phyloP scores from a whole-genome alignment of 2,113 vertebrate species.

The Mirza zaza region DNA sequence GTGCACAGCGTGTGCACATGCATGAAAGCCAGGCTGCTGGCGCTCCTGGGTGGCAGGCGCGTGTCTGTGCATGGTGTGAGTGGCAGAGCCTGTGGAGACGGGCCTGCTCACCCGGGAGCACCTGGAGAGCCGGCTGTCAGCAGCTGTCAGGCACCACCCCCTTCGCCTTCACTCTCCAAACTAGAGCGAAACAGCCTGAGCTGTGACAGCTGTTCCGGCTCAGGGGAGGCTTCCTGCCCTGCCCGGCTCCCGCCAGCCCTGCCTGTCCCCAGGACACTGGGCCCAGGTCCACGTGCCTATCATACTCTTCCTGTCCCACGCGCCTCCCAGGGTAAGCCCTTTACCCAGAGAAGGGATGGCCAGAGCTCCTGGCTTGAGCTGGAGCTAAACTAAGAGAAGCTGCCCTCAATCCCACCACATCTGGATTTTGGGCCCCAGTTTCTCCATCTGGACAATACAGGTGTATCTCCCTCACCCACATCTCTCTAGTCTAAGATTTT shows the following conservation, averaged over 20 bases:
- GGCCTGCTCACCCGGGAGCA: not conserved
- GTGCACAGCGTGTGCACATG: not conserved
- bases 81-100: not conserved
- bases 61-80: not conserved
- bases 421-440: not conserved
- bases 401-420: not conserved
- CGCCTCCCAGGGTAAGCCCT: not conserved
- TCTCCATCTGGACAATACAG: not conserved
- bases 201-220: not conserved
- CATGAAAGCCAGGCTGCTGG: not conserved
- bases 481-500: not conserved
- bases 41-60: not conserved
- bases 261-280: not conserved
- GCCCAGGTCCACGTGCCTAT: accelerated
- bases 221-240: not conserved
- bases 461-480: accelerated
- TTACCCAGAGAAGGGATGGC: not conserved
- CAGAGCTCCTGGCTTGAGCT: not conserved
- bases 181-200: not conserved
- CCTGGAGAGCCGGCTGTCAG: not conserved
- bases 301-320: not conserved
- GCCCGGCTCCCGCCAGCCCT: not conserved
- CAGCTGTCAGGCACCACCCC: not conserved
- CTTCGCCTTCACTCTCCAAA: not conserved
- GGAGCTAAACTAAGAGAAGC: not conserved